Conservation (phyloP, 2,113 vertebrate species). For the Cochlearius cochlearius region DNA sequence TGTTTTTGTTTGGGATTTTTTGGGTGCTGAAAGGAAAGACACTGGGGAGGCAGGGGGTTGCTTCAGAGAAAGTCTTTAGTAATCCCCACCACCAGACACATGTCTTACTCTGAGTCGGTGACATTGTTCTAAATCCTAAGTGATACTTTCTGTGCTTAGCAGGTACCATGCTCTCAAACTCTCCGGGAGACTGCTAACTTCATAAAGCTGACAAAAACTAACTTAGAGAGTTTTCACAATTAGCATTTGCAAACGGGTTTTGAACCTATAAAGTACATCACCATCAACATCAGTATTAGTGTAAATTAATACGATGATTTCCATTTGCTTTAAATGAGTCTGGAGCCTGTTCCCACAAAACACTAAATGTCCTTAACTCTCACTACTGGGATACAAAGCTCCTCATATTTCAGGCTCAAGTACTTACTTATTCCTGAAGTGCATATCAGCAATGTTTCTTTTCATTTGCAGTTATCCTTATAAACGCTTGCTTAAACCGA, state of each 20-base stretch:
- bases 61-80: not conserved
- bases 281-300: not conserved
- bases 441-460: not conserved
- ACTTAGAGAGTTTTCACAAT: not conserved
- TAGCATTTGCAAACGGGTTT: not conserved
- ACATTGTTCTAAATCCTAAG: not conserved
- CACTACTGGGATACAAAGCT: not conserved
- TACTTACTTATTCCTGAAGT: not conserved
- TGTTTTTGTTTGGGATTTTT: not conserved
- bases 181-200: not conserved
- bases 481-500: not conserved
- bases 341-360: not conserved
- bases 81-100: not conserved
- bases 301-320: not conserved
- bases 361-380: not conserved
- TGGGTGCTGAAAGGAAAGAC: not conserved
- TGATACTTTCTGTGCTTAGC: not conserved
- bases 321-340: not conserved
- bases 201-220: not conserved
- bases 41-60: rapidly evolving
- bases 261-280: not conserved
- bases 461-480: not conserved
- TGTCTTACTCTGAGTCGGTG: not conserved
- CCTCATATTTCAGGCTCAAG: not conserved
- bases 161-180: not conserved